Base-by-base conservation (phyloP, 2,113 vertebrate genomes). In the Blennius ocellaris region DNA sequence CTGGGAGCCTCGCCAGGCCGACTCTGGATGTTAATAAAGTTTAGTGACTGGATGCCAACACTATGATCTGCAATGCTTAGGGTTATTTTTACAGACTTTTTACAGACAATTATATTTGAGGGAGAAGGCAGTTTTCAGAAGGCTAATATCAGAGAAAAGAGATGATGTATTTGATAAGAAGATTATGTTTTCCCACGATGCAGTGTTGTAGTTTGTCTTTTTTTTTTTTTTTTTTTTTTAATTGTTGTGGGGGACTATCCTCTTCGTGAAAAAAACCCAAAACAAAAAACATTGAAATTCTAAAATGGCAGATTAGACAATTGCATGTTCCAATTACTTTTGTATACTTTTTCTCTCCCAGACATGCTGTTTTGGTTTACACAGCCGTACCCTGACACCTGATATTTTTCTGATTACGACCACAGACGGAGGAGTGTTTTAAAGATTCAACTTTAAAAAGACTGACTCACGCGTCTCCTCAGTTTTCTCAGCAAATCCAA, bases 41-140 rank as follows among this genome's bases (percentile, higher is more conserved):
- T 81, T 75, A 45, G 74, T 61, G 87, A 82, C 83, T 78, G 48
- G 7, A 39, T 76, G 88, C 86, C 88, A 90, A 87, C 66, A 36
- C 80, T 88, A 77, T 88, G 81, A 89, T 92, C 91, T 84, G 80
- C 45, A 72, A 64, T 43, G 89, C 91, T 89, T 51, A 36, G 73
- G 90, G 92, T 81, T 94, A 86, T 93, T 93, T 92, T 89, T 87
- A 82, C 86, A 92, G 91, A 90, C 85, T 89, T 87, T 83, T 81
- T 80, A 83, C 76, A 84, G 79, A 81, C 85, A 85, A 80, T 88
- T 88, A 88, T 83, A 86, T 91, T 90, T 91, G 76, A 90, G 90
- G 90, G 80, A 73, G 69, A 78, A 82, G 76, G 74, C 68, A 63
- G 75, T 73, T 78, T 80, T 87, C 73, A 61, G 73, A 11, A 61